A percentile compares a stretch with the other conserved stretches of the same genome.
These are phyloP conservation scores for Coronaproctus castanopsis DNA, from an alignment of 2,888 invertebrate species.

Conservation along the genomic window DNA sequence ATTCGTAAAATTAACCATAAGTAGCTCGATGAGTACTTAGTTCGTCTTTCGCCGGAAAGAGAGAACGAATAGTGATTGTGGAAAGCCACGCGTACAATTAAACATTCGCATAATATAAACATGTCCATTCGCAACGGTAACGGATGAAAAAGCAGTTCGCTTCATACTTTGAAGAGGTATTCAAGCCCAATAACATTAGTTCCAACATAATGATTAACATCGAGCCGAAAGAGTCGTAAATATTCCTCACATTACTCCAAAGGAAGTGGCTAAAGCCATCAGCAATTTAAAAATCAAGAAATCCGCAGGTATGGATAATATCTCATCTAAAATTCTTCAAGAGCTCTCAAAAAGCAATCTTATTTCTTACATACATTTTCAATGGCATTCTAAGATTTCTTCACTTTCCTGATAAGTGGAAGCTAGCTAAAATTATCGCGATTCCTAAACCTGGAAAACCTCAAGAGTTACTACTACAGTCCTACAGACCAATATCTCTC, in stretches of 20 bases:
- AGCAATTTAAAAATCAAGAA: too few relatives aligned
- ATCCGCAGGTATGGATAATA: too few relatives aligned
- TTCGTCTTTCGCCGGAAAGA: background rate
- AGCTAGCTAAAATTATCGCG: too few relatives aligned
- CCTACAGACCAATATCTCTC: too few relatives aligned
- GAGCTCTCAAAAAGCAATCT: too few relatives aligned
- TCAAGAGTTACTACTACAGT: too few relatives aligned
- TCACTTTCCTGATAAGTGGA: too few relatives aligned
- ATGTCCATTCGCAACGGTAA: background rate
- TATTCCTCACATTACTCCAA: background rate
- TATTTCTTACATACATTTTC: too few relatives aligned
- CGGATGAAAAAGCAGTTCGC: background rate
- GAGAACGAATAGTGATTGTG: background rate
- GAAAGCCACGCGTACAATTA: background rate
- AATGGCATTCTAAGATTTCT: too few relatives aligned
- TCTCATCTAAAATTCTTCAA: too few relatives aligned
- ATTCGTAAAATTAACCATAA: background rate
- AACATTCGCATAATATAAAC: background rate
- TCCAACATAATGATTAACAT: background rate
- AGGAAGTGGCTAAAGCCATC: background rate
- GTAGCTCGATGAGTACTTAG: background rate
- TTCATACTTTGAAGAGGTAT: background rate
- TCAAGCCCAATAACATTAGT: background rate
- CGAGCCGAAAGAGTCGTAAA: background rate
- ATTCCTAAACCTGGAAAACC: too few relatives aligned